phyloP scores from a whole-genome alignment of 2,888 invertebrate species.

The Lasioglossum leucozonium region DNA sequence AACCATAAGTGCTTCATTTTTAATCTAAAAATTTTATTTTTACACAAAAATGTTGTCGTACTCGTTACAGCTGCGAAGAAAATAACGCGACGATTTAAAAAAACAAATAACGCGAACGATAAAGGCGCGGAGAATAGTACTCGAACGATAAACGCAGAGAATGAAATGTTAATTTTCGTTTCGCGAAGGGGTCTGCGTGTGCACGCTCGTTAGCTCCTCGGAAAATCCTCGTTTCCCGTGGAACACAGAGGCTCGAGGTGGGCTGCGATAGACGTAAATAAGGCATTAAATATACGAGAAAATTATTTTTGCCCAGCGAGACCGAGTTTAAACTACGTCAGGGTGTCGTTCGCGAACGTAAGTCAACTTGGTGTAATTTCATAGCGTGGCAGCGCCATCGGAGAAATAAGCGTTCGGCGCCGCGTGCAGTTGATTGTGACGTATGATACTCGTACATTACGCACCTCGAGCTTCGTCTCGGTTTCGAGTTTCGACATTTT shows the following conservation, averaged over 20 bases:
- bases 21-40: background rate
- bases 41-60: background rate
- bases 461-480: conserved; percentile 75
- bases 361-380: conserved; percentile 75
- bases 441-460: conserved; percentile 81
- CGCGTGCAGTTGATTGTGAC: conserved; percentile 81
- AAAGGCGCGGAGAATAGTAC: background rate
- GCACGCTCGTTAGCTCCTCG: conserved; percentile 49
- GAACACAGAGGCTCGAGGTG: conserved; percentile 45
- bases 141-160: background rate
- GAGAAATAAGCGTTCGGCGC: conserved; percentile 80
- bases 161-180: conserved; percentile 3
- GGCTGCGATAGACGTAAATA: conserved; percentile 65
- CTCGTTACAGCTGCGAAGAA: background rate
- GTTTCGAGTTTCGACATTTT: conserved; percentile 80
- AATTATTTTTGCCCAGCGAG: conserved; percentile 64
- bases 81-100: background rate
- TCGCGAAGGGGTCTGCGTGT: background rate
- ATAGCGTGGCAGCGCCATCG: conserved; percentile 75
- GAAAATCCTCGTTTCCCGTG: conserved; percentile 55
- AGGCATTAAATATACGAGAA: conserved; percentile 67
- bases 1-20: background rate
- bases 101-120: background rate
- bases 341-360: conserved; percentile 71
- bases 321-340: conserved; percentile 65